A percentile compares a stretch with the other conserved stretches of the same genome.
Conservation (phyloP, 2,113 vertebrate species). For the Epinephelus moara region DNA sequence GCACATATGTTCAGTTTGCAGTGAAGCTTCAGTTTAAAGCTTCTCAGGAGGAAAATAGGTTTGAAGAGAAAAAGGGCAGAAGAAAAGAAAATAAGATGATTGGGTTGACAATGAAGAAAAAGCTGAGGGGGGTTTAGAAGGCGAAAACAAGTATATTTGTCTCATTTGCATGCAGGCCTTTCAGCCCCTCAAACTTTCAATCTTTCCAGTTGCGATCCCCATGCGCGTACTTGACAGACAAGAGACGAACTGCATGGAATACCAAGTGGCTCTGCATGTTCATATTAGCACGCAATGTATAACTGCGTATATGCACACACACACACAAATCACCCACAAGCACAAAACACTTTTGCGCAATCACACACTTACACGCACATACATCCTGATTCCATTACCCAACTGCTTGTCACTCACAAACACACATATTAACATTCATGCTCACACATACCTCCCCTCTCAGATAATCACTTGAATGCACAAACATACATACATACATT, state of each 20-base stretch:
- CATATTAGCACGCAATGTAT: slow-evolving; percentile 62
- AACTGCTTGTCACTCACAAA: slow-evolving; percentile 72
- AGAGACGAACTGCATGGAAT: slow-evolving; percentile 67
- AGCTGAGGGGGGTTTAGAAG: slow-evolving; percentile 21
- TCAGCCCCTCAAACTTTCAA: slow-evolving; percentile 80
- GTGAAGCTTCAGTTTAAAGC: slow-evolving; percentile 26
- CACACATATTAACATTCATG: slow-evolving; percentile 78
- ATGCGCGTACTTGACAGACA: slow-evolving; percentile 76
- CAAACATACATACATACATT: slow-evolving; percentile 73
- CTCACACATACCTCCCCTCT: slow-evolving; percentile 72
- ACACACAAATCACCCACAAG: slow-evolving; percentile 27
- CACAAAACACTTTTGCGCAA: slow-evolving; percentile 49
- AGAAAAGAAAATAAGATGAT: slow-evolving; percentile 29
- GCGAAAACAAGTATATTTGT: slow-evolving; percentile 64
- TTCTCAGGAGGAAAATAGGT: slow-evolving; percentile 25
- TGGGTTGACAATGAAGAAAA: slow-evolving; percentile 35
- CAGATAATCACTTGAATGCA: slow-evolving; percentile 73
- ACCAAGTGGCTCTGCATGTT: slow-evolving; percentile 77
- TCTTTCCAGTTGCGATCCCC: slow-evolving; percentile 76
- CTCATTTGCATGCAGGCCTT: slow-evolving; percentile 80
- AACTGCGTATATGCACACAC: slow-evolving; percentile 17
- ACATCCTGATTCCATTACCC: slow-evolving; percentile 65
- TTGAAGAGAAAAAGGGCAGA: slow-evolving; percentile 24
- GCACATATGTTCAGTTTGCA: slow-evolving; percentile 30
- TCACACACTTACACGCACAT: slow-evolving; percentile 53